A percentile compares a stretch with the other conserved stretches of the same genome.
Evolutionary conservation across 1,140 invertebrate genomes (phyloP).

Genomic region (Cylas formicarius): DNA sequence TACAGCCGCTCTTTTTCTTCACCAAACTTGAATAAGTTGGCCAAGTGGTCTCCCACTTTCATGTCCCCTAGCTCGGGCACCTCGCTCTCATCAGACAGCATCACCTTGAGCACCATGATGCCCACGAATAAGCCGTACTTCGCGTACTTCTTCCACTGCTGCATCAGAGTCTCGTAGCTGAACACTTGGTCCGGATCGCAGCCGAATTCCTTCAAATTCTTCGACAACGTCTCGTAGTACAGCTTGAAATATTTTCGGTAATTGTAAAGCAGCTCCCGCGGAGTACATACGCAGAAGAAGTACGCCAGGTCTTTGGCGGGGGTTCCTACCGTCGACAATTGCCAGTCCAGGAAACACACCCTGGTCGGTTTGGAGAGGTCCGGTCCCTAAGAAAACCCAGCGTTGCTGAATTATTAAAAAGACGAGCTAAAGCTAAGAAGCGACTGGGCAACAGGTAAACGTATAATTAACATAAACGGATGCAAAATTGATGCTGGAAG

Average conservation of each 20-base stretch:
- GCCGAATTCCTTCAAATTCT: slow-evolving; percentile 27
- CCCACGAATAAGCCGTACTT: slow-evolving; percentile 38
- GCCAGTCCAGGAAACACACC: slow-evolving; percentile 48
- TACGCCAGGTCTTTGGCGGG: slow-evolving; percentile 51
- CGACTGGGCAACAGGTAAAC: background rate
- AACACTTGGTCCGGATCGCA: slow-evolving; percentile 43
- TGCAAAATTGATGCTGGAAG: background rate
- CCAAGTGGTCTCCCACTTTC: background rate
- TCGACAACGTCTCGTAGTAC: slow-evolving; percentile 22
- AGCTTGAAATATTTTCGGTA: slow-evolving; percentile 19
- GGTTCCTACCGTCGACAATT: slow-evolving; percentile 46
- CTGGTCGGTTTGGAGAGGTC: slow-evolving; percentile 25
- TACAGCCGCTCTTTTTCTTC: slow-evolving; percentile 3
- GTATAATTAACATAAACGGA: too few species aligned
- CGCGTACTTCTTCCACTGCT: slow-evolving; percentile 37
- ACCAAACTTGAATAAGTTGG: background rate
- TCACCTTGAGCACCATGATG: slow-evolving; percentile 36
- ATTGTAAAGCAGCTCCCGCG: slow-evolving; percentile 31
- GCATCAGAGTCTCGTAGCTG: slow-evolving; percentile 40
- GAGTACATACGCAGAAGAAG: slow-evolving; percentile 48
- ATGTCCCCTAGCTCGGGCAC: slow-evolving; percentile 8
- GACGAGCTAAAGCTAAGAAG: background rate
- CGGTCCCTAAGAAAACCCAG: slow-evolving; percentile 4
- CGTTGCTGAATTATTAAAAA: background rate
- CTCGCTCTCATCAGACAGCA: slow-evolving; percentile 13